Percentiles rank a stretch among this genome's conserved stretches.
phyloP scores from a whole-genome alignment of 2,888 invertebrate species.

The Deilephila porcellus region DNA sequence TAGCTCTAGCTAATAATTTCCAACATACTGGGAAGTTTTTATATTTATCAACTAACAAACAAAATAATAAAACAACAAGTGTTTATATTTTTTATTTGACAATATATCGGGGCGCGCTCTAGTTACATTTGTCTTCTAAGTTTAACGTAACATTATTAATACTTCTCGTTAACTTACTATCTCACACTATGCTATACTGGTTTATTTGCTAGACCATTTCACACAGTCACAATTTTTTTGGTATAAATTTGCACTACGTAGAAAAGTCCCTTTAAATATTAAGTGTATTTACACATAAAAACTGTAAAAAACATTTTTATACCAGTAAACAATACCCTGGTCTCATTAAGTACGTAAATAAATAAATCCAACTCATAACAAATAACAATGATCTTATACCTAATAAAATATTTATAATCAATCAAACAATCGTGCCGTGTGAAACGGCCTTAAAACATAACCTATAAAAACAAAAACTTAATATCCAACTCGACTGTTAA shows the following conservation, averaged over 20 bases:
- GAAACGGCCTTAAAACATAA: constrained; percentile 16
- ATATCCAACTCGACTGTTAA: constrained; percentile 21
- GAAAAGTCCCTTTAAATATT: neutral
- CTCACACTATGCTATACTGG: constrained; percentile 12
- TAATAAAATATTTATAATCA: constrained; percentile 4
- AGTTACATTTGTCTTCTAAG: constrained; percentile 26
- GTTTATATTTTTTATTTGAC: constrained; percentile 27
- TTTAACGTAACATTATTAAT: constrained; percentile 25
- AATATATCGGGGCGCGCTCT: constrained; percentile 26
- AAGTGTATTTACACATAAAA: neutral
- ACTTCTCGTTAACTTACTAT: constrained; percentile 25
- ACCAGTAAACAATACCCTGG: constrained; percentile 1
- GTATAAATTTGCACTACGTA: neutral
- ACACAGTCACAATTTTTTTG: neutral
- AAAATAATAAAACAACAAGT: constrained; percentile 4
- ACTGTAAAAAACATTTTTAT: neutral
- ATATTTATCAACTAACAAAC: no score
- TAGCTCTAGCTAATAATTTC: no score
- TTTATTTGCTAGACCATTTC: constrained; percentile 10
- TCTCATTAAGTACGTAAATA: constrained; percentile 13
- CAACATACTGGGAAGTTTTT: no score
- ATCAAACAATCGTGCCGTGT: neutral
- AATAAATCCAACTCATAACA: neutral
- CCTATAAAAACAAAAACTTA: constrained; percentile 27
- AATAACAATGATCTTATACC: neutral